A percentile compares a stretch with the other conserved stretches of the same genome.
phyloP scores from a whole-genome alignment of 2,888 invertebrate species.

The Eristalinus aeneus region DNA sequence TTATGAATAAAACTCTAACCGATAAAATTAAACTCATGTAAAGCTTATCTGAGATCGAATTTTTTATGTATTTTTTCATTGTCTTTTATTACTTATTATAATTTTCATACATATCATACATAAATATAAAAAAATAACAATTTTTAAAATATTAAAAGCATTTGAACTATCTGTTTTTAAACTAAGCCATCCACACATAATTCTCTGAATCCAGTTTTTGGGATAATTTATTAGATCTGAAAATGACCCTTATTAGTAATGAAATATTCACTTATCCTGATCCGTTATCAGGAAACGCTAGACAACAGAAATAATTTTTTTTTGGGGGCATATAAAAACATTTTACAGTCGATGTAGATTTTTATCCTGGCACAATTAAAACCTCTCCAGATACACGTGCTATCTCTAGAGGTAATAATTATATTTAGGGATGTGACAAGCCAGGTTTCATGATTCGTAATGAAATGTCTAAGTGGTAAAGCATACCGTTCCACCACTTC shows the following conservation, averaged over 20 bases:
- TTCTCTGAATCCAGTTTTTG: too few species aligned
- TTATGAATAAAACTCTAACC: too few species aligned
- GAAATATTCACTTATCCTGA: neutral
- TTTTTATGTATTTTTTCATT: too few species aligned
- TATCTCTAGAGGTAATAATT: neutral
- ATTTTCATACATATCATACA: too few species aligned
- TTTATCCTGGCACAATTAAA: neutral
- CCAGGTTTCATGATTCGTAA: neutral
- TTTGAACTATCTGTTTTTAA: neutral
- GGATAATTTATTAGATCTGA: too few species aligned
- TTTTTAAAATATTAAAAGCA: too few species aligned
- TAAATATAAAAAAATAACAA: too few species aligned
- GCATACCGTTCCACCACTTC: neutral
- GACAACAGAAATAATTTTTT: neutral
- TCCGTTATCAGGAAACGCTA: neutral
- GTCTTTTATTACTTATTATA: too few species aligned
- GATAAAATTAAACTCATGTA: too few species aligned
- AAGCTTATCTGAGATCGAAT: too few species aligned
- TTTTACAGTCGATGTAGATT: neutral
- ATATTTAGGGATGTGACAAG: neutral
- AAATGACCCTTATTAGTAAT: neutral
- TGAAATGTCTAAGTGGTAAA: neutral
- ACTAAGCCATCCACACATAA: too few species aligned
- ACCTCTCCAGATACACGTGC: neutral
- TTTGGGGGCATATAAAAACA: neutral